Conservation (phyloP, 2,113 vertebrate genomes). For the Abramis brama region DNA sequence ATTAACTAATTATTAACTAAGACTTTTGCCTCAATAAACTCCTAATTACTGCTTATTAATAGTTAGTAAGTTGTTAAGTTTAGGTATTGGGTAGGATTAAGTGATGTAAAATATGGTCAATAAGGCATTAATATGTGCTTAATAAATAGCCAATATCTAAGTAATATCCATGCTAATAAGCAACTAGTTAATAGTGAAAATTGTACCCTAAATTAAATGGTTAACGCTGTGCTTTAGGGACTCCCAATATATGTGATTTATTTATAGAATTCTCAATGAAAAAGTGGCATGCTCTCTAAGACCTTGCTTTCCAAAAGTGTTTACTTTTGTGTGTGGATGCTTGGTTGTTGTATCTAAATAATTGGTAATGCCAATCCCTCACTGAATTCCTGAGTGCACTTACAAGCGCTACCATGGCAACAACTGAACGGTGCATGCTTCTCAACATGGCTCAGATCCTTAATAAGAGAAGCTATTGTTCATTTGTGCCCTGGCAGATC, state of each 20-base stretch:
- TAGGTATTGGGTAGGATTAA: too few relatives aligned
- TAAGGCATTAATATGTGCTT: too few relatives aligned
- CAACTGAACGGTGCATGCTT: conserved; percentile 76
- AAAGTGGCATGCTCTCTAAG: neutral
- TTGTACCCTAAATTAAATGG: too few relatives aligned
- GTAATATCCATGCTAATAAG: too few relatives aligned
- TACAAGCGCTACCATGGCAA: conserved; percentile 82
- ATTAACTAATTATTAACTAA: too few relatives aligned
- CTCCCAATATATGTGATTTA: neutral
- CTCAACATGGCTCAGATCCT: conserved; percentile 81
- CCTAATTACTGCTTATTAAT: too few relatives aligned
- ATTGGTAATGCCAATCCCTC: conserved; percentile 56
- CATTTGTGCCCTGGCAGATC: conserved; percentile 59
- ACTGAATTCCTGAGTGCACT: conserved; percentile 72
- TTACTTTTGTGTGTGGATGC: conserved; percentile 36
- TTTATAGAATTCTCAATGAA: neutral
- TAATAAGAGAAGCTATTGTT: conserved; percentile 68
- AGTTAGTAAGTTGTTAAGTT: too few relatives aligned
- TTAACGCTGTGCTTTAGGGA: neutral
- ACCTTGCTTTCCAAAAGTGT: neutral
- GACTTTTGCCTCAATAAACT: too few relatives aligned
- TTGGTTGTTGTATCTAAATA: conserved; percentile 37
- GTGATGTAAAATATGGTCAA: too few relatives aligned
- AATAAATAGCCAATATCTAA: too few relatives aligned
- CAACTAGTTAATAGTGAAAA: too few relatives aligned